phyloP scores from a whole-genome alignment of 1,140 invertebrate species.

The Gonatopus flavifemur region DNA sequence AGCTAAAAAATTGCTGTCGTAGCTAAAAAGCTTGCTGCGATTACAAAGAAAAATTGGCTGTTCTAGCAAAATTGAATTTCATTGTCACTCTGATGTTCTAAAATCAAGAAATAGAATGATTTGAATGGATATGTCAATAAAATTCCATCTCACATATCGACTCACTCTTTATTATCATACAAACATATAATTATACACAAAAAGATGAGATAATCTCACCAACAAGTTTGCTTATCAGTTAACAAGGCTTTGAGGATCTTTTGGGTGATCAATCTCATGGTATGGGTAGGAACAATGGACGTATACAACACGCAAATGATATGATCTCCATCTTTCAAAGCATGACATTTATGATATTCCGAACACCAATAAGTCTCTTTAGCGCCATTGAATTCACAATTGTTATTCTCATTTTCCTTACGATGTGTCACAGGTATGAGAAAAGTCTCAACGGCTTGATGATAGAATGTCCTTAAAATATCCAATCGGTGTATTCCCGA shows the following conservation, averaged over 20 bases:
- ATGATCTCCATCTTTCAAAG: conserved; percentile 62
- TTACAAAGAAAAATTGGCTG: too few species aligned
- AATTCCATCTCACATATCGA: too few species aligned
- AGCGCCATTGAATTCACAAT: conserved; percentile 36
- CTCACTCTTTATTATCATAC: too few species aligned
- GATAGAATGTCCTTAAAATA: conserved; percentile 72
- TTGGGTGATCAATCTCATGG: conserved; percentile 63
- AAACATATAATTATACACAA: too few species aligned
- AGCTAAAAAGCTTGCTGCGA: too few species aligned
- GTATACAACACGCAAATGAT: conserved; percentile 71
- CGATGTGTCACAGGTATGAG: conserved; percentile 22
- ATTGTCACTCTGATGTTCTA: too few species aligned
- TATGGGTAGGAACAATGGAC: conserved; percentile 67
- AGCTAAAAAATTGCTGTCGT: too few species aligned
- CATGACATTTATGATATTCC: conserved; percentile 83
- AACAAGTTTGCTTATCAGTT: conserved; percentile 59
- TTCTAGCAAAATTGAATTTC: too few species aligned
- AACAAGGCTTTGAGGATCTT: conserved; percentile 58
- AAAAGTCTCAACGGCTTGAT: conserved; percentile 63
- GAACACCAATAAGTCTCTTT: conserved; percentile 80
- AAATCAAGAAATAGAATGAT: too few species aligned
- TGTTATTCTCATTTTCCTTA: conserved; percentile 18
- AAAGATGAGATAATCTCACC: conserved; percentile 51
- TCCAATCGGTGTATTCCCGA: conserved; percentile 66
- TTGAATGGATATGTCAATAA: too few species aligned